phyloP scores from a whole-genome alignment of 2,113 vertebrate genomes.

The Megaleporinus macrocephalus region DNA sequence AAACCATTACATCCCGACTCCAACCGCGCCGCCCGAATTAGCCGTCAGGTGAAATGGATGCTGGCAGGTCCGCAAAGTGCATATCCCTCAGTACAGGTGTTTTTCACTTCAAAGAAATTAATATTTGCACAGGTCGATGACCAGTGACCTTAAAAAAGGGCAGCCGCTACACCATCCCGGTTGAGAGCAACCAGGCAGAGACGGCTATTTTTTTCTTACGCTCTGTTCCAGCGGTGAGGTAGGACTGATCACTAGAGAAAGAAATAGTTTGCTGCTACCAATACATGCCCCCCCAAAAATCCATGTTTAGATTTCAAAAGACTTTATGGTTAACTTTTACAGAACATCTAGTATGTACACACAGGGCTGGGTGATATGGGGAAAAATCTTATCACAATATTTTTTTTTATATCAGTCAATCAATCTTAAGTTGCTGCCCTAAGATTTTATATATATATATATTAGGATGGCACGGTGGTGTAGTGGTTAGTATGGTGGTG shows the following conservation, averaged over 20 bases:
- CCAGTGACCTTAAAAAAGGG: not conserved
- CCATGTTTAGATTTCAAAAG: no score
- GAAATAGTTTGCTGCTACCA: not conserved
- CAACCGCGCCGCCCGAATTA: not conserved
- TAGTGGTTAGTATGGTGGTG: no score
- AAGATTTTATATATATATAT: no score
- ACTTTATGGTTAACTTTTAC: no score
- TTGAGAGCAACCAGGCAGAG: not conserved
- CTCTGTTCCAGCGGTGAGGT: not conserved
- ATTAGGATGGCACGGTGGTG: no score
- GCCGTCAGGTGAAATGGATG: not conserved
- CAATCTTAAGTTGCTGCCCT: no score
- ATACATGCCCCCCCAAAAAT: no score
- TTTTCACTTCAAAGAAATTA: constrained; percentile 6
- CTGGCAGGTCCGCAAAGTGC: not conserved
- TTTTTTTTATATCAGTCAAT: no score
- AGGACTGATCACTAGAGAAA: not conserved
- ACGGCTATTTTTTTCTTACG: not conserved
- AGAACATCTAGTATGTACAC: no score
- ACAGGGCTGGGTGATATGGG: no score
- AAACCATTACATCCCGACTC: not conserved
- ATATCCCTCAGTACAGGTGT: not conserved
- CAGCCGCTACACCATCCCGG: not conserved
- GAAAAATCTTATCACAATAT: no score
- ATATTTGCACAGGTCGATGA: not conserved